Conservation (phyloP, 1,140 invertebrate species). For the Holotrichia oblita region DNA sequence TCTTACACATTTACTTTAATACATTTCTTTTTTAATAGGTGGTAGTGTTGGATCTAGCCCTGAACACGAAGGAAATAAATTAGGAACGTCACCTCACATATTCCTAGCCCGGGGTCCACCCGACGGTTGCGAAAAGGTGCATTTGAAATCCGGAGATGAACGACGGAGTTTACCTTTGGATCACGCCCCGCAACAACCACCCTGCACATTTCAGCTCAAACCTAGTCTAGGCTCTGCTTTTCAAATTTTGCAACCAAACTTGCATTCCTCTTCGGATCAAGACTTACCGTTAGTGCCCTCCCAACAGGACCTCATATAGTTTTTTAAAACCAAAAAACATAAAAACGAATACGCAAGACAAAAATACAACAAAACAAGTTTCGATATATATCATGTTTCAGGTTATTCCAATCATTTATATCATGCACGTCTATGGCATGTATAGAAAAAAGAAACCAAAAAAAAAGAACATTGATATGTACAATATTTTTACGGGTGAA, state of each 20-base stretch:
- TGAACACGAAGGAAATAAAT: slow-evolving; percentile 64
- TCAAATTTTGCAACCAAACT: slow-evolving; percentile 75
- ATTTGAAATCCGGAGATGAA: slow-evolving; percentile 48
- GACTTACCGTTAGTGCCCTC: slow-evolving; percentile 52
- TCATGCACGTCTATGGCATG: slow-evolving; percentile 21
- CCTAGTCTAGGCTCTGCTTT: slow-evolving; percentile 85
- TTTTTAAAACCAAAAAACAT: slow-evolving; percentile 40
- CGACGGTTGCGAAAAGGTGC: slow-evolving; percentile 80
- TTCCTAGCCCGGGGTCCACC: slow-evolving; percentile 86
- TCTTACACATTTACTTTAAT: no score
- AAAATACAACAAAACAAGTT: slow-evolving; percentile 18
- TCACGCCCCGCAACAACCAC: slow-evolving; percentile 50
- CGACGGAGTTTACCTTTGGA: slow-evolving; percentile 71
- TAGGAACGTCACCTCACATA: slow-evolving; percentile 82
- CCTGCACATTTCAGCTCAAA: slow-evolving; percentile 75
- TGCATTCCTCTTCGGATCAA: slow-evolving; percentile 60
- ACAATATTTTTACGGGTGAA: slow-evolving; percentile 35
- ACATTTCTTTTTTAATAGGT: slow-evolving; percentile 47
- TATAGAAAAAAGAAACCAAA: slow-evolving; percentile 39
- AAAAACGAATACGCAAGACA: slow-evolving; percentile 35
- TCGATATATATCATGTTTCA: slow-evolving; percentile 37
- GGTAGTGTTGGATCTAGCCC: slow-evolving; percentile 70
- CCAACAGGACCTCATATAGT: slow-evolving; percentile 45
- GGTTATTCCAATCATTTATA: slow-evolving; percentile 37
- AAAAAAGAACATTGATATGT: slow-evolving; percentile 30